These are phyloP conservation scores for Smithornis capensis DNA, from an alignment of 2,113 vertebrate genomes.

Conservation along the genomic window DNA sequence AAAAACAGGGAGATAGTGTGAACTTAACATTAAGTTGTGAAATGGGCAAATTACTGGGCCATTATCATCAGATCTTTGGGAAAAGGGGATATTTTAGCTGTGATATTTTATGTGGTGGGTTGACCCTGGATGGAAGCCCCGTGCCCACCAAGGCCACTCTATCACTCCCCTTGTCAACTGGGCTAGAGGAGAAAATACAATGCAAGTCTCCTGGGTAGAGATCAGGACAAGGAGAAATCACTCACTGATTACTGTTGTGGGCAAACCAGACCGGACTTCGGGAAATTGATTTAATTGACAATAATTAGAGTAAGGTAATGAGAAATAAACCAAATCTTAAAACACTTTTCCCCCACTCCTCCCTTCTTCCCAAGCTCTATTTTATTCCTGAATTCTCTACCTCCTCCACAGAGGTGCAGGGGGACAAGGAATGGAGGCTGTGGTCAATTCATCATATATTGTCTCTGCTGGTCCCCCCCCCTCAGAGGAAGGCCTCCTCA, in stretches of 20 bases:
- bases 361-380: not conserved
- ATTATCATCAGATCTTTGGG: not conserved
- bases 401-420: not conserved
- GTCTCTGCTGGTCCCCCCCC: not conserved
- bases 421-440: not conserved
- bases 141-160: not conserved
- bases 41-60: not conserved
- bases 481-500: not conserved
- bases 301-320: not conserved
- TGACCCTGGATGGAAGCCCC: not conserved
- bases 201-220: not conserved
- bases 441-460: not conserved
- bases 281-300: not conserved
- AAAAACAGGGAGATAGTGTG: not conserved
- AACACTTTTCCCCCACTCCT: not conserved
- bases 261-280: not conserved
- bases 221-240: not conserved
- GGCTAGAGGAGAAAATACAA: not conserved
- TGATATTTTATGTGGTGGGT: not conserved
- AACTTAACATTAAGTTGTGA: not conserved
- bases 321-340: not conserved
- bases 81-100: not conserved
- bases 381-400: not conserved
- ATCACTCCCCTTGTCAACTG: not conserved
- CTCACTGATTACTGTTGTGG: not conserved